Base-by-base conservation (phyloP, 2,888 invertebrate species). In the Fissipunctia ypsillon region DNA sequence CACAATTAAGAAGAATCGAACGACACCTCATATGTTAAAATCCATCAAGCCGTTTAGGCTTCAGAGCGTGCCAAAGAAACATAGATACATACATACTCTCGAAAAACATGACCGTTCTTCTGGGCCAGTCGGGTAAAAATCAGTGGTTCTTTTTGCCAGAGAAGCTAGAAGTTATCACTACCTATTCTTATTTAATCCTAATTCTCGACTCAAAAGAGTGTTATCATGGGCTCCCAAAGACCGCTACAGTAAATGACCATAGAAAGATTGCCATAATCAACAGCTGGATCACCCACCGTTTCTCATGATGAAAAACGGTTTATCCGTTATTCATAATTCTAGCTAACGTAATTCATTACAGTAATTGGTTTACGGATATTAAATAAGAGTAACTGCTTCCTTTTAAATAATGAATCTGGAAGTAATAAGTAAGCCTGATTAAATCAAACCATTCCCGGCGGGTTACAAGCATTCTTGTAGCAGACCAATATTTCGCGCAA, bases 341-440 rank as follows among this genome's bases (percentile, higher is more conserved):
- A 19, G 70, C 12, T 54, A 43, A 71, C 25, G 22, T 45, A 63
- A 54, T 43, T 70, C 43, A 71, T 43, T 70, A 35, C 43, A 25
- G 71, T 54, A 70, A 70, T 70, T 70, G 71, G 31, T 54, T 43
- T 71, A 45, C 71, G 71, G 54, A 54, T 70, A 43, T 71, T 25
- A 54, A 70, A 35, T 6, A 43, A 54, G 19, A 70, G 22, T 25
- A 25, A 54, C 28, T 54, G 25, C 31, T 16, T 70, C 54, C 22
- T 54, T 35, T 41, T 69, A 25, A 19, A 16, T 25, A 28, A 69
- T 68, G 48, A 10, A 50, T 50, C 22, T 50, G 28, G 25, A 19
- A 45, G 22, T 43, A 43, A 16, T 2, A 63, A 19, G 9, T 16
- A 19, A 50, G 35, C 31, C 16, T 35, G 16, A 5, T 14, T 28